Percentiles rank a stretch among this genome's conserved stretches.
phyloP scores from a whole-genome alignment of 2,888 invertebrate genomes.

The Amitus sp. region DNA sequence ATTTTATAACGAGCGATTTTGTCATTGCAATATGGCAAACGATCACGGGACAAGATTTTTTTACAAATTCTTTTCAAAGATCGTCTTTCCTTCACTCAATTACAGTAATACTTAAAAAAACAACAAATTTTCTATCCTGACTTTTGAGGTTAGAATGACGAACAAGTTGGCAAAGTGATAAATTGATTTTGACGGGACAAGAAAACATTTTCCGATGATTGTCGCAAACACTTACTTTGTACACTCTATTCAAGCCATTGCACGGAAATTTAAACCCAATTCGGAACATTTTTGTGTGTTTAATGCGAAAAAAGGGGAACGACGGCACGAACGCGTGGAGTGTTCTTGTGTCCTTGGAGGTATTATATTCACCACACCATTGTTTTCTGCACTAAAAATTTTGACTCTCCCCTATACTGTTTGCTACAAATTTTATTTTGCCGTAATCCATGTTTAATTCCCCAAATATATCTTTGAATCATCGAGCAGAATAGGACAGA shows the following conservation, averaged over 20 bases:
- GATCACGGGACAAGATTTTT: neutral
- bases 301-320: slow-evolving; percentile 30
- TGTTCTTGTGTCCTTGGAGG: slow-evolving; percentile 45
- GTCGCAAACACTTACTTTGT: slow-evolving; percentile 45
- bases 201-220: neutral
- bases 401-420: no score
- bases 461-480: no score
- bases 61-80: no score
- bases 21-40: slow-evolving; percentile 25
- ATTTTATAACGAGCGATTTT: slow-evolving; percentile 55
- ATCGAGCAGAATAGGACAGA: no score
- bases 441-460: no score
- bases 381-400: no score
- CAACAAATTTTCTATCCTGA: neutral
- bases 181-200: no score
- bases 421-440: no score
- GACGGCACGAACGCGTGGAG: slow-evolving; percentile 56
- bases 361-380: slow-evolving; percentile 20
- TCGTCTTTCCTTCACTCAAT: no score
- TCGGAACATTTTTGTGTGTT: slow-evolving; percentile 63
- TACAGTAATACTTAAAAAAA: no score
- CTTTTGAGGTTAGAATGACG: slow-evolving; percentile 7
- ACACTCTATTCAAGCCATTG: slow-evolving; percentile 60
- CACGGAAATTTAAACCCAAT: slow-evolving; percentile 65
- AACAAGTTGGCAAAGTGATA: neutral